A percentile compares a stretch with the other conserved stretches of the same genome.
Conservation (phyloP, 2,113 vertebrate genomes). For the Petromus typicus region DNA sequence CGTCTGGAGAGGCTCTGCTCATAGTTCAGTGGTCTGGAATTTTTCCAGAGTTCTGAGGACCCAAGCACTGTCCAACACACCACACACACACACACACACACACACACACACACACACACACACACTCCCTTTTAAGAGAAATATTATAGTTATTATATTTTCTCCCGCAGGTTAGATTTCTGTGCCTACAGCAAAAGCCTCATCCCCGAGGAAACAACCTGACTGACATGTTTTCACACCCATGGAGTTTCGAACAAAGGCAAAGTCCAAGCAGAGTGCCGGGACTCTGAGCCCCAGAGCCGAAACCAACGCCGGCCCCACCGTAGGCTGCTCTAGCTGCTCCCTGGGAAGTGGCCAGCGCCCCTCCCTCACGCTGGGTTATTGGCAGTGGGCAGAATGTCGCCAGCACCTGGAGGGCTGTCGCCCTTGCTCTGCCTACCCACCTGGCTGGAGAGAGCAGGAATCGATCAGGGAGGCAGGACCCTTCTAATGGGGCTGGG, state of each 20-base stretch:
- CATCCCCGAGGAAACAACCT: background rate
- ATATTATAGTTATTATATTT: too few species aligned
- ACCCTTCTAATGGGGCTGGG: too few species aligned
- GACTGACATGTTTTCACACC: slow-evolving; percentile 48
- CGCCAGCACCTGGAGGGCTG: background rate
- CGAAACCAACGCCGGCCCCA: background rate
- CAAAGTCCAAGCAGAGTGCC: slow-evolving; percentile 37
- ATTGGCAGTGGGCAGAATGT: background rate
- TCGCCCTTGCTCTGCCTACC: background rate
- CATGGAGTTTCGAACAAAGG: background rate
- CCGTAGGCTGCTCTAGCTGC: background rate
- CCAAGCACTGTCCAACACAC: background rate
- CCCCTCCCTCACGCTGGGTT: background rate
- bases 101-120: background rate
- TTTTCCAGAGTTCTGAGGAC: background rate
- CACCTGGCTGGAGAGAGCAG: too few species aligned
- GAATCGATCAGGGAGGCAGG: background rate
- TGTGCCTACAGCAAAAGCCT: background rate
- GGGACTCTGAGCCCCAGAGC: background rate
- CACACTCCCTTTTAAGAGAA: background rate
- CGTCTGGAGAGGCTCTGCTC: background rate
- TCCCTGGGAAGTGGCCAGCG: background rate
- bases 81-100: background rate
- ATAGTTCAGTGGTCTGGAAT: background rate
- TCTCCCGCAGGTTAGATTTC: background rate